These are phyloP conservation scores for Neria commutata DNA, from an alignment of 2,888 invertebrate species.

Conservation along the genomic window DNA sequence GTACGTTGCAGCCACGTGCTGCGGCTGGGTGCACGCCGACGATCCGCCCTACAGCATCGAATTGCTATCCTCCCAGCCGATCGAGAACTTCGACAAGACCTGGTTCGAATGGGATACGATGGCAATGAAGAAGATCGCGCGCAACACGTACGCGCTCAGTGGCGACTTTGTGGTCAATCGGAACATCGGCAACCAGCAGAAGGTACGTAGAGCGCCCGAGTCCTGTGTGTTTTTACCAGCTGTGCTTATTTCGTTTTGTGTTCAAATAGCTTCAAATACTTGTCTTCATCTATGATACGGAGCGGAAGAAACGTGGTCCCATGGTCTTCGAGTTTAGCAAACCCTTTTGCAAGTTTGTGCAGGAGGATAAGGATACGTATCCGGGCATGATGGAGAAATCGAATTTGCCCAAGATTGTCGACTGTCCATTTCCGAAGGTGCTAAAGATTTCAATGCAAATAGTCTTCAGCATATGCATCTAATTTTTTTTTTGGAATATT, in stretches of 20 bases:
- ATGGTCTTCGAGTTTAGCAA: constrained; percentile 39
- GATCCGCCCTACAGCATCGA: too few species aligned
- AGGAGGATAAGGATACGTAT: constrained; percentile 42
- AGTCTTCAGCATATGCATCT: not conserved
- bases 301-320: constrained; percentile 31
- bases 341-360: constrained; percentile 42
- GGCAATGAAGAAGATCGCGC: constrained; percentile 42
- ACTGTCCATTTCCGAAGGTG: constrained; percentile 46
- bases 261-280: too few species aligned
- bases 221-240: too few species aligned
- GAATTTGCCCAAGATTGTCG: constrained; percentile 39
- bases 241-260: too few species aligned
- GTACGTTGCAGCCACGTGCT: too few species aligned
- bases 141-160: constrained; percentile 41
- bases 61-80: too few species aligned
- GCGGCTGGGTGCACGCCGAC: too few species aligned
- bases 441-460: too few species aligned
- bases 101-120: constrained; percentile 46
- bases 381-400: constrained; percentile 39
- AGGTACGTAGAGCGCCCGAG: too few species aligned
- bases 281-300: constrained; percentile 38
- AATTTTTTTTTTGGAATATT: constrained; percentile 1
- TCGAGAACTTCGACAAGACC: too few species aligned
- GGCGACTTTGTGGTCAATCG: constrained; percentile 41
- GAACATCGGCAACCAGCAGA: constrained; percentile 45